Percentiles rank a stretch among this genome's conserved stretches.
Conservation (phyloP, 1,140 invertebrate species). For the Pseudomyrmex concolor region DNA sequence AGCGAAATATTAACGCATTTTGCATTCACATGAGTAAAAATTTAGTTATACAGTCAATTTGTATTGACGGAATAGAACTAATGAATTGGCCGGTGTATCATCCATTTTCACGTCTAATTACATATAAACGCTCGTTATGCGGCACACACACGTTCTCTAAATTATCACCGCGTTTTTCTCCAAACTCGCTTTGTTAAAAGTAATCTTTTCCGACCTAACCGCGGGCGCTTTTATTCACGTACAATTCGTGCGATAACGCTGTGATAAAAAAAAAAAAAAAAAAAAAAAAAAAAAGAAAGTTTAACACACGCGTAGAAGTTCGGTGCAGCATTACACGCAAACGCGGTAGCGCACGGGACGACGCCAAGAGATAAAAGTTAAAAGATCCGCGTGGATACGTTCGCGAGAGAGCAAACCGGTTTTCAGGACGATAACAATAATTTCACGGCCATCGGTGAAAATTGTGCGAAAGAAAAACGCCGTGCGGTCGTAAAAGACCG, state of each 20-base stretch:
- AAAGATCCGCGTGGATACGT: slow-evolving; percentile 35
- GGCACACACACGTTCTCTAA: slow-evolving; percentile 25
- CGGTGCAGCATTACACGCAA: not conserved
- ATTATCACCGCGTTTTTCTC: slow-evolving; percentile 29
- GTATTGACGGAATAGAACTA: slow-evolving; percentile 21
- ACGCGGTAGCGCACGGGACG: slow-evolving; percentile 36
- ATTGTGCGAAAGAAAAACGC: slow-evolving; percentile 70
- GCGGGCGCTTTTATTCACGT: slow-evolving; percentile 1
- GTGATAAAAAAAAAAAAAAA: slow-evolving; percentile 29
- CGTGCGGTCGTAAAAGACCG: slow-evolving; percentile 48
- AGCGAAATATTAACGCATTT: not conserved
- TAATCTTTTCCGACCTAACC: not conserved
- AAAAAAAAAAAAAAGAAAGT: slow-evolving; percentile 39
- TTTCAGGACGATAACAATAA: slow-evolving; percentile 66
- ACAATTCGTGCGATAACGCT: slow-evolving; percentile 8
- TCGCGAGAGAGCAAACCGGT: slow-evolving; percentile 66
- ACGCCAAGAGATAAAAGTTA: slow-evolving; percentile 41
- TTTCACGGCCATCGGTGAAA: slow-evolving; percentile 76
- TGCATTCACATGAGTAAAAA: not conserved
- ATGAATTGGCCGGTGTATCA: not conserved
- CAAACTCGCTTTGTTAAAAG: slow-evolving; percentile 18
- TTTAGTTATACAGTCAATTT: slow-evolving; percentile 5
- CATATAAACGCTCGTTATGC: slow-evolving; percentile 3
- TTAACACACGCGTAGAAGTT: slow-evolving; percentile 40
- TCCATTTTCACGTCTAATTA: slow-evolving; percentile 29